Conservation (phyloP, 2,113 vertebrate genomes). For the Oreochromis aureus region DNA sequence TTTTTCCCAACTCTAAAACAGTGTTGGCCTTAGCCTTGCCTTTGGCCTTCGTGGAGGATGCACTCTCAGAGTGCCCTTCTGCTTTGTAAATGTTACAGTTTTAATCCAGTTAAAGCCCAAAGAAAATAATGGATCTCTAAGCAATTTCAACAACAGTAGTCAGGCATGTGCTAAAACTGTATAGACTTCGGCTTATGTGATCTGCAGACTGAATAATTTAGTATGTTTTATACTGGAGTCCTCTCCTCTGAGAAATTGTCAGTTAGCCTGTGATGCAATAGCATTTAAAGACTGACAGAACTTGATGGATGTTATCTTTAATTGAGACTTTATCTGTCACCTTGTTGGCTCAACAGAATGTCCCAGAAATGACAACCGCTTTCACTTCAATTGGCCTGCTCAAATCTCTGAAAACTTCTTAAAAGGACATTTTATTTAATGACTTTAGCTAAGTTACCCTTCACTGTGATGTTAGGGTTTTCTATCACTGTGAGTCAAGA, state of each 20-base stretch:
- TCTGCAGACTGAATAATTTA: constrained; percentile 8
- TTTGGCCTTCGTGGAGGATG: background rate
- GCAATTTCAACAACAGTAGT: background rate
- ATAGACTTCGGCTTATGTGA: background rate
- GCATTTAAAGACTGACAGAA: constrained; percentile 1
- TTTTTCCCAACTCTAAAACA: background rate
- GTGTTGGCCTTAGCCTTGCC: background rate
- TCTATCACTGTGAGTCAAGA: background rate
- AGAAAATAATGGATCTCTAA: background rate
- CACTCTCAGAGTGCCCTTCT: background rate
- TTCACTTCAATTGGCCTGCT: background rate
- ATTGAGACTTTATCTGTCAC: background rate
- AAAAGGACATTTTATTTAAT: background rate
- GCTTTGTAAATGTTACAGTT: background rate
- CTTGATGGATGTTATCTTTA: constrained; percentile 6
- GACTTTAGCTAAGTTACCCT: background rate
- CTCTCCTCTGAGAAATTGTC: background rate
- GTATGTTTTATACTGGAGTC: background rate
- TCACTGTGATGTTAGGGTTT: background rate
- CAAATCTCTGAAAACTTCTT: background rate
- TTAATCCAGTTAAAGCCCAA: background rate
- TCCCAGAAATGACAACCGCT: constrained; percentile 9
- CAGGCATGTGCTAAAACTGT: background rate
- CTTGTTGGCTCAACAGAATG: background rate
- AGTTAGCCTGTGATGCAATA: background rate